Conservation (phyloP, 1,140 invertebrate genomes). For the Solenopsis invicta region DNA sequence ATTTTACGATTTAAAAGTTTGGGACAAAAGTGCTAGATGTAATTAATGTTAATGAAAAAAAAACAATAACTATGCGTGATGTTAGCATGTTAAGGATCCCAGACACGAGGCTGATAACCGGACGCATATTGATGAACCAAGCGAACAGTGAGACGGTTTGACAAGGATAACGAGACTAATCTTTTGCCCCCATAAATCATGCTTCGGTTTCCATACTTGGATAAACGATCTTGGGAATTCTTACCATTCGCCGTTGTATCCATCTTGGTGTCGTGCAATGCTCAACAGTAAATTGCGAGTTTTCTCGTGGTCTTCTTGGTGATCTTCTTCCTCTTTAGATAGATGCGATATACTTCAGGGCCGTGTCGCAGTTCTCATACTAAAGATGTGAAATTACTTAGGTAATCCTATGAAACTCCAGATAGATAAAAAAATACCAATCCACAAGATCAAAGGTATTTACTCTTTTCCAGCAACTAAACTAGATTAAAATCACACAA, state of each 20-base stretch:
- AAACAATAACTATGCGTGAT: neutral
- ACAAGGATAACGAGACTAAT: conserved; percentile 24
- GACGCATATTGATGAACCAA: neutral
- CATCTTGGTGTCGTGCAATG: conserved; percentile 23
- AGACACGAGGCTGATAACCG: neutral
- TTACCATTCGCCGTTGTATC: conserved; percentile 24
- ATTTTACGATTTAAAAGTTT: neutral
- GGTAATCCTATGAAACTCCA: neutral
- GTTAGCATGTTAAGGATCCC: conserved; percentile 18
- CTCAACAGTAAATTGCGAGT: neutral
- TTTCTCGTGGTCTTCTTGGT: neutral
- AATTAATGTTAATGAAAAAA: neutral
- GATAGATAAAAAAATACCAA: neutral
- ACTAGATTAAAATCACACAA: neutral
- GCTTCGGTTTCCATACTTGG: neutral
- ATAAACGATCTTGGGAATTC: conserved; percentile 21
- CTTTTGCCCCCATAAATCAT: conserved; percentile 24
- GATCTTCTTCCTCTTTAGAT: neutral
- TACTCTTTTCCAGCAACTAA: neutral
- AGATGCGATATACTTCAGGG: too few species aligned
- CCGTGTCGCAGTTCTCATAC: neutral
- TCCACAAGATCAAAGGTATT: neutral
- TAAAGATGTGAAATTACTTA: neutral
- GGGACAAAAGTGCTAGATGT: neutral
- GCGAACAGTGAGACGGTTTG: neutral